Conservation (phyloP, 1,140 invertebrate species). For the Chionoecetes opilio region DNA sequence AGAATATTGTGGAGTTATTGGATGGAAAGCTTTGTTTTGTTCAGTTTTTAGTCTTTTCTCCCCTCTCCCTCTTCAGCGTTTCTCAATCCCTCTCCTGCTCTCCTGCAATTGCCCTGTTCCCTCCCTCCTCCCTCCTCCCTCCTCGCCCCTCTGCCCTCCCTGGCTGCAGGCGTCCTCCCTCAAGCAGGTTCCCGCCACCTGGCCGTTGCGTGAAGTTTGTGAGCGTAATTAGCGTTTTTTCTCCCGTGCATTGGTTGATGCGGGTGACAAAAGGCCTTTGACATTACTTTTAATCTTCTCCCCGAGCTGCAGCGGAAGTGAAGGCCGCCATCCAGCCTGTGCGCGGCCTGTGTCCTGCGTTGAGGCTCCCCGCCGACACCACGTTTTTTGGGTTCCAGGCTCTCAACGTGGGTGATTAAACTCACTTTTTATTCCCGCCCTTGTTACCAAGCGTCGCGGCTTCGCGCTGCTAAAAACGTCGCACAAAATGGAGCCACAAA, state of each 20-base stretch:
- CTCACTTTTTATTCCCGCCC: neutral
- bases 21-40: neutral
- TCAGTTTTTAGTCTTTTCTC: neutral
- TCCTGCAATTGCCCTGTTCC: neutral
- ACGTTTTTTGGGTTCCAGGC: neutral
- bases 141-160: neutral
- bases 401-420: neutral
- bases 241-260: neutral
- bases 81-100: too few relatives aligned
- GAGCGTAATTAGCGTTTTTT: conserved; percentile 6
- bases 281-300: conserved; percentile 12
- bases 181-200: neutral
- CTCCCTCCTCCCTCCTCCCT: conserved; percentile 36
- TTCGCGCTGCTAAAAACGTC: neutral
- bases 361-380: neutral
- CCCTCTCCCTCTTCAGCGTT: neutral
- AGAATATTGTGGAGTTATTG: neutral
- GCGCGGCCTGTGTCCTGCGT: neutral
- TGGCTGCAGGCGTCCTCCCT: neutral
- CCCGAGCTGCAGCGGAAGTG: conserved; percentile 10
- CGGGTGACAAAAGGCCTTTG: conserved; percentile 25
- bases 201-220: neutral
- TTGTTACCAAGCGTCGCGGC: neutral
- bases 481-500: neutral
- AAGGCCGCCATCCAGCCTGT: neutral